These are phyloP conservation scores for Gasterosteus aculeatus DNA, from an alignment of 2,113 vertebrate species.

Conservation along the genomic window DNA sequence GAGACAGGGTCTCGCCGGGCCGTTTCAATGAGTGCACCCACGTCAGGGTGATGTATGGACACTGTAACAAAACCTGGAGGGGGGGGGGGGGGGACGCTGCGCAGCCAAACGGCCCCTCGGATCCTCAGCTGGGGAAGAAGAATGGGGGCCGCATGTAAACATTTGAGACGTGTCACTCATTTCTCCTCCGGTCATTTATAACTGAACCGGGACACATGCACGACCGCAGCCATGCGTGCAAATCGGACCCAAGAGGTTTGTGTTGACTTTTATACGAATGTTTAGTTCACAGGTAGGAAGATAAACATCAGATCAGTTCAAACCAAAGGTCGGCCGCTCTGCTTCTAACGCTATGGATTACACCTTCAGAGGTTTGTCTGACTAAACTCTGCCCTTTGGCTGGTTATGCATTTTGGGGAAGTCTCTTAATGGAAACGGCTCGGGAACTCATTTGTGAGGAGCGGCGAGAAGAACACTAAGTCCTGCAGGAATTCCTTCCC, in stretches of 20 bases:
- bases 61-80: slow-evolving; percentile 78
- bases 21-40: slow-evolving; percentile 73
- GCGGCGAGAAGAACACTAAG: slow-evolving; percentile 76
- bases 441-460: slow-evolving; percentile 63
- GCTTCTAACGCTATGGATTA: slow-evolving; percentile 71
- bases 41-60: slow-evolving; percentile 83
- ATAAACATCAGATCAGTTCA: slow-evolving; percentile 22
- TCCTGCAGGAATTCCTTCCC: slow-evolving; percentile 81
- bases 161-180: slow-evolving; percentile 75
- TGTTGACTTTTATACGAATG: background rate
- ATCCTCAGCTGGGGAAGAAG: slow-evolving; percentile 58
- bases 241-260: background rate
- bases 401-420: slow-evolving; percentile 30
- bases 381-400: slow-evolving; percentile 65
- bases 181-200: slow-evolving; percentile 60
- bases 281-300: background rate
- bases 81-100: slow-evolving; percentile 38
- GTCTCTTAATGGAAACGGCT: slow-evolving; percentile 65
- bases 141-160: slow-evolving; percentile 79
- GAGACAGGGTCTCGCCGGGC: slow-evolving; percentile 57
- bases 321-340: slow-evolving; percentile 52
- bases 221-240: slow-evolving; percentile 19
- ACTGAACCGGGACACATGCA: slow-evolving; percentile 10
- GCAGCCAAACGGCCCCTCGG: slow-evolving; percentile 60
- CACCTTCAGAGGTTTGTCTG: slow-evolving; percentile 65